phyloP scores from a whole-genome alignment of 2,888 invertebrate genomes.

The Drosophila picticornis region DNA sequence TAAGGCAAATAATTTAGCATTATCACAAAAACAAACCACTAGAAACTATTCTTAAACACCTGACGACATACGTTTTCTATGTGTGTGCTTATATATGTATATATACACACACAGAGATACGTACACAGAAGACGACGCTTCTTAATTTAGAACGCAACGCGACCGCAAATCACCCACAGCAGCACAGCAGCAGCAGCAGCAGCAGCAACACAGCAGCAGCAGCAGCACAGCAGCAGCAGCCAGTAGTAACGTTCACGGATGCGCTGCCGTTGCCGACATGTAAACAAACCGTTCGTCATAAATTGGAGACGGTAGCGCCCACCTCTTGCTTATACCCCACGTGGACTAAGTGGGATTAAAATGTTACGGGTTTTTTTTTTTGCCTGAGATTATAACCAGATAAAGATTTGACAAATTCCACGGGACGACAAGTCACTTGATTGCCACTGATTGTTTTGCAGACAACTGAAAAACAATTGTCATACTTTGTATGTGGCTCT shows the following conservation, averaged over 20 bases:
- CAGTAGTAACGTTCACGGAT: slow-evolving; percentile 34
- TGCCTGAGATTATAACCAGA: slow-evolving; percentile 21
- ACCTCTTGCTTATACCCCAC: slow-evolving; percentile 46
- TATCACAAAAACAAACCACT: slow-evolving; percentile 58
- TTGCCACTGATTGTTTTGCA: background rate
- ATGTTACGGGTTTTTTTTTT: slow-evolving; percentile 32
- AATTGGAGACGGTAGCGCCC: slow-evolving; percentile 15
- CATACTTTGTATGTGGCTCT: background rate
- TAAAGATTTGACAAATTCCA: slow-evolving; percentile 36
- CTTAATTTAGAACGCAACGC: slow-evolving; percentile 73
- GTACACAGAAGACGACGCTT: slow-evolving; percentile 40
- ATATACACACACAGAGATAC: background rate
- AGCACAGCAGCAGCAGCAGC: slow-evolving; percentile 18
- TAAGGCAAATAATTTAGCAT: slow-evolving; percentile 41
- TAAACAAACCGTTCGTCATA: slow-evolving; percentile 72
- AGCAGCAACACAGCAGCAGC: slow-evolving; percentile 1
- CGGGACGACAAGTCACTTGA: slow-evolving; percentile 17
- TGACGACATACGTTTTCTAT: slow-evolving; percentile 59
- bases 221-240: background rate
- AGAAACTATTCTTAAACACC: slow-evolving; percentile 76
- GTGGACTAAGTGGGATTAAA: slow-evolving; percentile 63
- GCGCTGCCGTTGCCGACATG: slow-evolving; percentile 34
- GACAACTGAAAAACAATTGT: slow-evolving; percentile 24
- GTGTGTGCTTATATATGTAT: slow-evolving; percentile 1
- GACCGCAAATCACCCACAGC: slow-evolving; percentile 62